Evolutionary conservation across 2,888 invertebrate genomes (phyloP).

Genomic region (Eledone cirrhosa): DNA sequence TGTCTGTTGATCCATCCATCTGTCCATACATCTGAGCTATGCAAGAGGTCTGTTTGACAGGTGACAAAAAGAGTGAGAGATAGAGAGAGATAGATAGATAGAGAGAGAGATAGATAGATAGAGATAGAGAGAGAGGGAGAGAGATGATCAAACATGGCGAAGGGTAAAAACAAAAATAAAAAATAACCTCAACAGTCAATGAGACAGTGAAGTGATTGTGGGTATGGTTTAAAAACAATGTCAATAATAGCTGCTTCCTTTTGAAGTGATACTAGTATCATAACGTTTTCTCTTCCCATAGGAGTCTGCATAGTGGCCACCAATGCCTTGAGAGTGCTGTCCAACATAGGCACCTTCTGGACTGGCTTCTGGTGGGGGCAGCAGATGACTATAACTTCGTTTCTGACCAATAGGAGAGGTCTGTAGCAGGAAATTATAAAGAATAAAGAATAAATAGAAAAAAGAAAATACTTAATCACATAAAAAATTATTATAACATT

Average conservation of each 20-base stretch:
- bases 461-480: not conserved
- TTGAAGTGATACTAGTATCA: conserved; percentile 9
- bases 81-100: not conserved
- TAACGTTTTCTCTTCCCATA: conserved; percentile 49
- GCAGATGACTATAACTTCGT: conserved; percentile 68
- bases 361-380: conserved; percentile 69
- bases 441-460: not conserved
- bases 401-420: conserved; percentile 62
- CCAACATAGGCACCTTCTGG: conserved; percentile 70
- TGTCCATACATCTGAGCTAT: too few species aligned
- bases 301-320: conserved; percentile 71
- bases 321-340: conserved; percentile 70
- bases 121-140: not conserved
- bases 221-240: not conserved
- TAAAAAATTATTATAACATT: not conserved
- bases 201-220: too few species aligned
- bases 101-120: not conserved
- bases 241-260: not conserved
- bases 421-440: conserved; percentile 37
- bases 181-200: too few species aligned
- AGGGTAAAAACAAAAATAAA: too few species aligned
- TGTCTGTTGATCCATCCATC: too few species aligned
- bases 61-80: not conserved
- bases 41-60: not conserved
- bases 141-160: not conserved